These are phyloP conservation scores for Aplidium turbinatum DNA, from an alignment of 23 tunicate species.

Conservation along the genomic window DNA sequence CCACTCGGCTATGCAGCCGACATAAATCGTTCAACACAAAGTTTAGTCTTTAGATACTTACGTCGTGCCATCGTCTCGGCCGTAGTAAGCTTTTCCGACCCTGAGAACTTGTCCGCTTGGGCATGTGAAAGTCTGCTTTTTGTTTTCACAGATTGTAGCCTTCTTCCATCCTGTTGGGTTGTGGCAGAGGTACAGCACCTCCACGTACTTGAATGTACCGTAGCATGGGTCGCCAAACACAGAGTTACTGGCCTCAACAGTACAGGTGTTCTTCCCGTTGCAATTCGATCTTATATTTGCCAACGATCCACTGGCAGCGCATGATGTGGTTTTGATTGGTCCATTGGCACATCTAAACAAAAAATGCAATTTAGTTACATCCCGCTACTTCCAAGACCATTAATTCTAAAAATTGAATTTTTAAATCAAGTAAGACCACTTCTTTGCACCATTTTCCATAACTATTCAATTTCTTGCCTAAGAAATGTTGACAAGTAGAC, in stretches of 20 bases:
- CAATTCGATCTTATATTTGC: constrained; percentile 4
- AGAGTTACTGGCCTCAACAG: neutral
- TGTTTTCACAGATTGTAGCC: constrained; percentile 6
- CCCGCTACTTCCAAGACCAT: too few species aligned
- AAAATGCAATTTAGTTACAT: neutral
- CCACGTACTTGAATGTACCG: constrained; percentile 36
- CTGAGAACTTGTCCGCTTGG: neutral
- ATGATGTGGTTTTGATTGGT: constrained; percentile 4
- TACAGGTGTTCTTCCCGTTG: constrained; percentile 28
- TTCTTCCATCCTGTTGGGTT: constrained; percentile 10
- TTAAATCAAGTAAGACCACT: too few species aligned
- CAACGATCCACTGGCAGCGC: constrained; percentile 9
- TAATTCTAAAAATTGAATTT: too few species aligned
- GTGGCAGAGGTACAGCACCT: constrained; percentile 10
- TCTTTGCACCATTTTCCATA: too few species aligned
- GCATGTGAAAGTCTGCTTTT: constrained; percentile 3
- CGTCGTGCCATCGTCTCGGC: constrained; percentile 19
- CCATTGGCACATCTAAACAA: constrained; percentile 2
- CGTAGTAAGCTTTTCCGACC: constrained; percentile 17
- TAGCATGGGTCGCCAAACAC: constrained; percentile 42
- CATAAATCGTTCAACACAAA: too few species aligned
- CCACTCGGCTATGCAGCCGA: too few species aligned
- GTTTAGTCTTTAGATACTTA: neutral
- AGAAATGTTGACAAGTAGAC: too few species aligned
- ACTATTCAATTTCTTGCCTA: too few species aligned